phyloP scores from a whole-genome alignment of 2,797 vertebrate genomes.

The Crax fasciolata region DNA sequence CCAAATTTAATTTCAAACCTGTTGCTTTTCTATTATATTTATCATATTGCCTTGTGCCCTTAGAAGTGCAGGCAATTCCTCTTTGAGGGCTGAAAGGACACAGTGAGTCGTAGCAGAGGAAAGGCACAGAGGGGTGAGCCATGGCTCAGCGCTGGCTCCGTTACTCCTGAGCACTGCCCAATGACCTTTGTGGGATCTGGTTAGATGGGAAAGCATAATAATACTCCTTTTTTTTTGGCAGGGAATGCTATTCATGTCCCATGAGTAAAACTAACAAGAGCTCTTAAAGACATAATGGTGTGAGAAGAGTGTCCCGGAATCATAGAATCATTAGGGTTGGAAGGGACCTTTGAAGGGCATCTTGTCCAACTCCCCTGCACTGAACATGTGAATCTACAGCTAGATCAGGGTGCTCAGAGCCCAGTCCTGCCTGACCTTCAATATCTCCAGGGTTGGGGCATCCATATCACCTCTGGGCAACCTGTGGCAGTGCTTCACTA shows the following conservation, averaged over 20 bases:
- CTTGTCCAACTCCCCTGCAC: no score
- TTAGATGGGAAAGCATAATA: neutral
- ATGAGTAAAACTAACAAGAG: neutral
- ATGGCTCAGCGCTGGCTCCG: neutral
- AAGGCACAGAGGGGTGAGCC: neutral
- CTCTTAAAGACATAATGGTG: neutral
- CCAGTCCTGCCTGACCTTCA: no score
- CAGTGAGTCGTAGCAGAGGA: neutral
- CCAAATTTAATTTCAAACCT: neutral
- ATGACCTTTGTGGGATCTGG: neutral
- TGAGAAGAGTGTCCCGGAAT: neutral
- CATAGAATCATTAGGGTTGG: no score
- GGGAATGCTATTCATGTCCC: neutral
- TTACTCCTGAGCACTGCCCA: neutral
- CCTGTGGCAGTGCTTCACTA: no score
- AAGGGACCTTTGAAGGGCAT: no score
- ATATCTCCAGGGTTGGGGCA: no score
- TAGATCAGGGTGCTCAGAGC: no score
- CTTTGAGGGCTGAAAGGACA: neutral
- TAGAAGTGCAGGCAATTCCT: neutral
- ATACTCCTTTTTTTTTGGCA: neutral
- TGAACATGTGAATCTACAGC: no score
- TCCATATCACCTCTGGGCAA: no score
- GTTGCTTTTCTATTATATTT: neutral
- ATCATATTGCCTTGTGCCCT: neutral